Conservation (phyloP, 92 coral and sea anemone genomes). For the Desmophyllum pertusum region DNA sequence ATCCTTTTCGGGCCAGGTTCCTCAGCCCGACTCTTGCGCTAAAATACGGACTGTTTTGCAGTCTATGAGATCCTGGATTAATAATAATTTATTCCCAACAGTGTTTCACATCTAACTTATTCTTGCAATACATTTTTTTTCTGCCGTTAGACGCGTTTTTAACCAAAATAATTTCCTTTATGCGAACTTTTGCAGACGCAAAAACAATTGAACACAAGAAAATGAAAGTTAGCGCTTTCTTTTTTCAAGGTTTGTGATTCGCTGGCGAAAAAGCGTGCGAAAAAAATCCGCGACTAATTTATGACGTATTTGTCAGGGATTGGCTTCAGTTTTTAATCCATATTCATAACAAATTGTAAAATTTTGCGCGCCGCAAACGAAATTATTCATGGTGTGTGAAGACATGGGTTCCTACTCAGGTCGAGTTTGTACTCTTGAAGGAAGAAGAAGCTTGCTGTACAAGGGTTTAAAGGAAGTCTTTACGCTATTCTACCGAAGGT, state of each 20-base stretch:
- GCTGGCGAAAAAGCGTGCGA: not conserved
- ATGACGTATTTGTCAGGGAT: not conserved
- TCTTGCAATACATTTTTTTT: not conserved
- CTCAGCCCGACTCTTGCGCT: too few relatives aligned
- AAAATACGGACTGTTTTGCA: too few relatives aligned
- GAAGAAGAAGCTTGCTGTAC: not conserved
- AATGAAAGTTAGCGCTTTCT: not conserved
- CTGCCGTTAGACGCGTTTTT: not conserved
- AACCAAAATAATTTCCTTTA: too few relatives aligned
- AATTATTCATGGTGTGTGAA: not conserved
- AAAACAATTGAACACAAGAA: too few relatives aligned
- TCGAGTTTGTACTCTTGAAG: not conserved
- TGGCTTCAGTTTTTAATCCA: not conserved
- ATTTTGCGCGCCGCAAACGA: not conserved
- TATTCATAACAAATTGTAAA: not conserved
- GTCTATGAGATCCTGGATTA: too few relatives aligned
- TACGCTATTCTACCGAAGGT: not conserved
- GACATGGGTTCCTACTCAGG: not conserved
- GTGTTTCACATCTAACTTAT: too few relatives aligned
- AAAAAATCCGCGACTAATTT: not conserved
- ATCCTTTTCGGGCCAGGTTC: too few relatives aligned
- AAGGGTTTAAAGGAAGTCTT: not conserved
- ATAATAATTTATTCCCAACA: too few relatives aligned
- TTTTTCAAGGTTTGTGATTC: not conserved
- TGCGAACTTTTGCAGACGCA: not conserved